Conservation (phyloP, 2,888 invertebrate genomes). For the Caenorhabditis sp. region DNA sequence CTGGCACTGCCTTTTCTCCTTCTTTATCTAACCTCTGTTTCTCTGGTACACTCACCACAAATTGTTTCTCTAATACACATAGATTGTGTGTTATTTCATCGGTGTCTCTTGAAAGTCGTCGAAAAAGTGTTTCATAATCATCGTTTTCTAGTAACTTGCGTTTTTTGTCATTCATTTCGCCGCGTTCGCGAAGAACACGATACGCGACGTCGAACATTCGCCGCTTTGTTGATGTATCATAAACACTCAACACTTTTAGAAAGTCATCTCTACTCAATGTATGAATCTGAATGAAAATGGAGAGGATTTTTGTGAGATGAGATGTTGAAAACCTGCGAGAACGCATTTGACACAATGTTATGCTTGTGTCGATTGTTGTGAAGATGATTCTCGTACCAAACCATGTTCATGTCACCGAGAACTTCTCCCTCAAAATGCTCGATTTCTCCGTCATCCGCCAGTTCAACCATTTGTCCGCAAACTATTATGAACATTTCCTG, state of each 20-base stretch:
- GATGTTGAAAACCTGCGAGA: constrained; percentile 14
- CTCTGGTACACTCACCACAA: constrained; percentile 19
- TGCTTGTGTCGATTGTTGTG: constrained; percentile 25
- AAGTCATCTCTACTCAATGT: constrained; percentile 32
- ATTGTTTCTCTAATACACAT: constrained; percentile 15
- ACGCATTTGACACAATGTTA: constrained; percentile 27
- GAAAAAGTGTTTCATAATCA: constrained; percentile 21
- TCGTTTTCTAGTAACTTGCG: constrained; percentile 20
- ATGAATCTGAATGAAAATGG: constrained; percentile 12
- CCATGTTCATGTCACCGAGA: constrained; percentile 31
- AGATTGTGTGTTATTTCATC: constrained; percentile 18
- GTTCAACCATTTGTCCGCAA: constrained; percentile 27
- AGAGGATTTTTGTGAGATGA: too few relatives aligned
- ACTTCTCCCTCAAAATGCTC: constrained; percentile 34
- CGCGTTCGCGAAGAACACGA: constrained; percentile 13
- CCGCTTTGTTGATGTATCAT: constrained; percentile 19
- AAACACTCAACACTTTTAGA: constrained; percentile 23
- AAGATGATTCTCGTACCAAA: constrained; percentile 40
- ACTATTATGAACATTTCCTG: constrained; percentile 36
- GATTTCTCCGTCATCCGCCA: constrained; percentile 26
- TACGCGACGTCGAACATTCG: constrained; percentile 29
- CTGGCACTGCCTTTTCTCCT: background rate
- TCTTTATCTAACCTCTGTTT: background rate
- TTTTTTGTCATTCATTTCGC: constrained; percentile 26
- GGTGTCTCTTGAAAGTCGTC: constrained; percentile 11